A percentile compares a stretch with the other conserved stretches of the same genome.
Evolutionary conservation across 2,888 invertebrate genomes (phyloP).

Genomic region (Linnaemya vulpina): DNA sequence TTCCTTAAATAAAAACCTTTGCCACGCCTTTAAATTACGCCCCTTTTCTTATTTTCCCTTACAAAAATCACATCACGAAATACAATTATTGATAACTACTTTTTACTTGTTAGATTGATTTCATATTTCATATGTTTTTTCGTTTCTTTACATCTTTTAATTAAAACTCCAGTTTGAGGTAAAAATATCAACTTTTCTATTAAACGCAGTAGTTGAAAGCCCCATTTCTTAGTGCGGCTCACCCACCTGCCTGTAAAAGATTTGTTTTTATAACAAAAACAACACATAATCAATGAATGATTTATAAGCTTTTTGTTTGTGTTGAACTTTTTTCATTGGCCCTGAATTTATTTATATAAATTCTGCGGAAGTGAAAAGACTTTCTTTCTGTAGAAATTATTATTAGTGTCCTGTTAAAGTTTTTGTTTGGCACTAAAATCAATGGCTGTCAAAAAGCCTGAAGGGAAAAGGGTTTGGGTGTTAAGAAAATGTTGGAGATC

Average conservation of each 20-base stretch:
- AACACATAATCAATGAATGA: not conserved
- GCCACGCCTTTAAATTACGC: too few relatives aligned
- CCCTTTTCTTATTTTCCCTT: too few relatives aligned
- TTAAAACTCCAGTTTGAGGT: not conserved
- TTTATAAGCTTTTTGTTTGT: not conserved
- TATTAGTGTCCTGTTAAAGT: not conserved
- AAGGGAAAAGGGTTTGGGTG: too few relatives aligned
- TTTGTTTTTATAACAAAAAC: not conserved
- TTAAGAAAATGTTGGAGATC: too few relatives aligned
- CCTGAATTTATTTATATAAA: not conserved
- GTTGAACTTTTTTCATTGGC: not conserved
- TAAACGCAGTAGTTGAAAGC: not conserved
- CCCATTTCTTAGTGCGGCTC: not conserved
- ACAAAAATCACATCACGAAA: too few relatives aligned
- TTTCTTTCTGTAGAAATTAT: not conserved
- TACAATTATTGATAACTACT: too few relatives aligned
- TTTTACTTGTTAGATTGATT: too few relatives aligned
- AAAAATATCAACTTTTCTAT: not conserved
- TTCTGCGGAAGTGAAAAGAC: not conserved
- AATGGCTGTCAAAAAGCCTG: too few relatives aligned
- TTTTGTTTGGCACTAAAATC: not conserved
- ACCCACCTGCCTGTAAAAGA: not conserved
- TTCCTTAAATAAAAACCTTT: too few relatives aligned
- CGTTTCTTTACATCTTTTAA: too few relatives aligned
- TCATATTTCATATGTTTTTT: too few relatives aligned